Evolutionary conservation across 2,797 vertebrate species (phyloP), one percentile per base, ranked within the genome.

Genomic region (Enteromius thamalakanensis): DNA sequence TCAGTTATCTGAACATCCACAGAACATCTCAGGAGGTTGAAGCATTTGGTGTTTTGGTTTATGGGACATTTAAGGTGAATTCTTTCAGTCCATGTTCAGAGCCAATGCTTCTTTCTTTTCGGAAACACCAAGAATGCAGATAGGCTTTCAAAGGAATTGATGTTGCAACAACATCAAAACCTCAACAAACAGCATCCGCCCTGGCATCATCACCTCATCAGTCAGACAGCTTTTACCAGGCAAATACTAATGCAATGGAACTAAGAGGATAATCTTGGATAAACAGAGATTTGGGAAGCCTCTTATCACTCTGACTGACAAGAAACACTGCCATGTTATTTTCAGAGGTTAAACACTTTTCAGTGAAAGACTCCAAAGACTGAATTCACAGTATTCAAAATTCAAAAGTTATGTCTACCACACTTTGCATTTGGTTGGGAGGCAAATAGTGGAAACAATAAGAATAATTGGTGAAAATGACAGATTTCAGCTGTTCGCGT

Each of bases 11-110:
- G 17, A 23, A 64, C 53, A 81, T 40, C 51, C 26, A 4, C 21
- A 58, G 37, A 83, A 49, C 60, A 78, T 76, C 34, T 15, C 69
- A 65, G 21, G 3, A 23, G 40, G 53, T 23, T n/a, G 6, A n/a
- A 17, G 32, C 34, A 76, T 37, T n/a, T 83, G 67, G 19, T 77
- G 72, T 69, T 85, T 64, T 71, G 45, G 29, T 45, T 74, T 86
- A 51, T 72, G 55, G 21, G 6, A 51, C 75, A 65, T 81, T 64
- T 80, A 62, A 75, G 45, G 3, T 21, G 8, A 69, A 58, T 49
- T 45, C 62, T 34, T 71, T 29, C 26, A 60, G 34, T 42, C 53
- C n/a, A 76, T 26, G 74, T 42, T 40, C 15, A 53, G n/a, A 17
- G 17, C 17, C 5, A 6, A 58, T 23, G 32, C 21, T 58, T 40